Evolutionary conservation across 2,888 invertebrate genomes (phyloP).

Genomic region (Pterostichus niger): DNA sequence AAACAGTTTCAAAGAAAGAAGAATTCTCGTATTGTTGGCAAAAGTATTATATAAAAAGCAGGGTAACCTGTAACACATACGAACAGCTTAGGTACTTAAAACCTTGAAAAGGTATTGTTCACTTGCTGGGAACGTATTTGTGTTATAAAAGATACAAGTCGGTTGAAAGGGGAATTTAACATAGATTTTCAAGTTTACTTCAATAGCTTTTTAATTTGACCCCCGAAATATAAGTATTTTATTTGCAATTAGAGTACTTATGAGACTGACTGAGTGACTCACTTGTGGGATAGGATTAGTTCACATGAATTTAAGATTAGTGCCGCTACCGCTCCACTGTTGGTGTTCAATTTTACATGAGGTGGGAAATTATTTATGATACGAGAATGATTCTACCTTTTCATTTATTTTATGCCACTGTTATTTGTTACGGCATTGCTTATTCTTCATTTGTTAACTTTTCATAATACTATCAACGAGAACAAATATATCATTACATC

Average conservation of each 20-base stretch:
- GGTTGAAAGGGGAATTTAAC: conserved; percentile 38
- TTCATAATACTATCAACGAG: too few species aligned
- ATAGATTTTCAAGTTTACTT: conserved; percentile 39
- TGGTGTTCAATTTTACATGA: neutral
- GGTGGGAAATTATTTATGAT: neutral
- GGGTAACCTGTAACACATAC: conserved; percentile 25
- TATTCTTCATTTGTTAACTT: too few species aligned
- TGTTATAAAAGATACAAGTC: conserved; percentile 43
- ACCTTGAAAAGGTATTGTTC: conserved; percentile 37
- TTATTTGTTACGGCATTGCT: too few species aligned
- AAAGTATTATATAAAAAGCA: conserved; percentile 27
- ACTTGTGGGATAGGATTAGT: conserved; percentile 42
- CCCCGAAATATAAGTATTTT: conserved; percentile 38
- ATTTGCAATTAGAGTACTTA: conserved; percentile 45
- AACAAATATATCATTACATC: too few species aligned
- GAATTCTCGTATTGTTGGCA: conserved; percentile 6
- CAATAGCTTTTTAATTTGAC: conserved; percentile 50
- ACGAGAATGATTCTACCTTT: neutral
- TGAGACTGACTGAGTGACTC: conserved; percentile 13
- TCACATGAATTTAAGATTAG: conserved; percentile 36
- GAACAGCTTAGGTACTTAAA: neutral
- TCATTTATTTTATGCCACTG: neutral
- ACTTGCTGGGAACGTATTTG: conserved; percentile 45
- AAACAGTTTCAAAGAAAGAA: conserved; percentile 33
- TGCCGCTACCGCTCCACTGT: neutral